phyloP scores from a whole-genome alignment of 2,888 invertebrate species.

The Allacma fusca region DNA sequence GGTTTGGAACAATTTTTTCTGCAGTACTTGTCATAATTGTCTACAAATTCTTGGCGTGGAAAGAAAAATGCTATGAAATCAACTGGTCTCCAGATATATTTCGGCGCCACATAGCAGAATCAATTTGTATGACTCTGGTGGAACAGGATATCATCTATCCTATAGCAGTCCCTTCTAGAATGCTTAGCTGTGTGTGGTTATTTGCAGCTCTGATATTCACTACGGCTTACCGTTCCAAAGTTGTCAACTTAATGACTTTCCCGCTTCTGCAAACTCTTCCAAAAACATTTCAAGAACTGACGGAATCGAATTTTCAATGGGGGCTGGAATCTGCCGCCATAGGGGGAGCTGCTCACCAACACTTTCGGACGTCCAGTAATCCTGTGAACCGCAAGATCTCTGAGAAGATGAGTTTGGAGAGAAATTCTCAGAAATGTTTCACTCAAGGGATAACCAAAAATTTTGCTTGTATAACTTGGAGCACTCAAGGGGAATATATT shows the following conservation, averaged over 20 bases:
- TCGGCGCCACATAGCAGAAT: not conserved
- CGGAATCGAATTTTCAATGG: slow-evolving; percentile 41
- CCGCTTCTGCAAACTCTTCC: slow-evolving; percentile 42
- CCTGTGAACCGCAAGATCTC: slow-evolving; percentile 37
- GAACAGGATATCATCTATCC: slow-evolving; percentile 27
- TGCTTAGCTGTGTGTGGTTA: slow-evolving; percentile 38
- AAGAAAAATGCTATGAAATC: not conserved
- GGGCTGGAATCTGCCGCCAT: slow-evolving; percentile 42
- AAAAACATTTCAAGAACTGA: slow-evolving; percentile 39
- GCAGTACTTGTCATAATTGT: not conserved
- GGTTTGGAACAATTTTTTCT: slow-evolving; percentile 4
- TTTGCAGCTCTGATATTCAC: slow-evolving; percentile 33
- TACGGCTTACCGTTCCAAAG: slow-evolving; percentile 40
- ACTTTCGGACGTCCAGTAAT: slow-evolving; percentile 42
- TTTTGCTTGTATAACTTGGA: slow-evolving; percentile 50
- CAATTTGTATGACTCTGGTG: slow-evolving; percentile 13
- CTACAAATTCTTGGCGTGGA: not conserved
- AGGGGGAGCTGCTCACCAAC: slow-evolving; percentile 44
- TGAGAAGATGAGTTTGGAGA: slow-evolving; percentile 23
- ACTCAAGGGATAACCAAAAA: slow-evolving; percentile 22
- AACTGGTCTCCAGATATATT: not conserved
- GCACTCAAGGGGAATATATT: slow-evolving; percentile 41
- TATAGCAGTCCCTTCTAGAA: not conserved
- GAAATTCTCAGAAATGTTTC: slow-evolving; percentile 44
- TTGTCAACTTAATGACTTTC: slow-evolving; percentile 43